These are phyloP conservation scores for Tuta absoluta DNA, from an alignment of 2,888 invertebrate genomes.

Conservation along the genomic window DNA sequence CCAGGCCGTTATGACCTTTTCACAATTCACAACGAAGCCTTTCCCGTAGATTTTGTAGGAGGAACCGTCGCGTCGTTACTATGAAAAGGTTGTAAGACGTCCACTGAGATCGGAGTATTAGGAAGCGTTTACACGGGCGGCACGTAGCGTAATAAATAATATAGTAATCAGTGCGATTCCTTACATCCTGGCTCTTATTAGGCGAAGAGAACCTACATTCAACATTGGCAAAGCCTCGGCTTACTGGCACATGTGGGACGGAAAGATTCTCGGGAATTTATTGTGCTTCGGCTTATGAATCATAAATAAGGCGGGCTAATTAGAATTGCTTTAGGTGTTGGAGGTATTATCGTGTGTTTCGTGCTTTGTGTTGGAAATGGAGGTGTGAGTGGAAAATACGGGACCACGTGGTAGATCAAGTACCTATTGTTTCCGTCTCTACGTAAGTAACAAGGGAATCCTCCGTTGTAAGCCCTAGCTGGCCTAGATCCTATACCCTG, in stretches of 20 bases:
- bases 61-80: slow-evolving; percentile 35
- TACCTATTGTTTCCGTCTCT: no score
- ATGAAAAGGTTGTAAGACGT: slow-evolving; percentile 64
- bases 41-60: slow-evolving; percentile 19
- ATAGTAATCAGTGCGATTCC: slow-evolving; percentile 81
- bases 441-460: no score
- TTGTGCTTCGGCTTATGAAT: slow-evolving; percentile 80
- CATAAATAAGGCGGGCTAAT: slow-evolving; percentile 79
- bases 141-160: slow-evolving; percentile 81
- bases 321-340: slow-evolving; percentile 64
- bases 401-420: background rate
- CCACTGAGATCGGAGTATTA: slow-evolving; percentile 69
- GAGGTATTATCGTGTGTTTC: slow-evolving; percentile 21
- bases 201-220: slow-evolving; percentile 75
- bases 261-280: slow-evolving; percentile 78
- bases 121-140: slow-evolving; percentile 78
- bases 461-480: no score
- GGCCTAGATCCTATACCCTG: no score
- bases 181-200: slow-evolving; percentile 80
- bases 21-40: slow-evolving; percentile 38
- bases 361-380: slow-evolving; percentile 10
- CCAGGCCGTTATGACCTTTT: slow-evolving; percentile 53
- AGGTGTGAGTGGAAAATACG: background rate
- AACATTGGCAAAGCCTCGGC: slow-evolving; percentile 77
- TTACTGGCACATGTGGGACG: slow-evolving; percentile 79